Percentiles rank a stretch among this genome's conserved stretches.
Evolutionary conservation across 2,797 vertebrate species (phyloP).

Genomic region (Pteronotus mesoamericanus): DNA sequence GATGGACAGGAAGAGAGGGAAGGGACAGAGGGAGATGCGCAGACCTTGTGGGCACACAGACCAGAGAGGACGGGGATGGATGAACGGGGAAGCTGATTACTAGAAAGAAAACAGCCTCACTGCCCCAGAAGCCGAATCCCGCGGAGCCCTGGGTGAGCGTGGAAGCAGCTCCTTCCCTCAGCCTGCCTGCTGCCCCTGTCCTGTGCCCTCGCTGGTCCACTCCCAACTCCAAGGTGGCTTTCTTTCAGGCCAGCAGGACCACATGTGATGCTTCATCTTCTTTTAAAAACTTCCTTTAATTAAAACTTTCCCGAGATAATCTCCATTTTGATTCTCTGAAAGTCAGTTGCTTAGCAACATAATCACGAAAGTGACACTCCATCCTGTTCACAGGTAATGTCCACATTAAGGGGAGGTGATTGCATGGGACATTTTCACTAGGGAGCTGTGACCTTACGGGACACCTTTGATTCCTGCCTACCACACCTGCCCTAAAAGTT

Average conservation of each 20-base stretch:
- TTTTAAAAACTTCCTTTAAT: not conserved
- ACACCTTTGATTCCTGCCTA: not conserved
- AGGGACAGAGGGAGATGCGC: not conserved
- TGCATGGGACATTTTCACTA: not conserved
- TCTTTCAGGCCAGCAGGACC: not conserved
- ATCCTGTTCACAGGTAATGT: not conserved
- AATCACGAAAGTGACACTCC: not conserved
- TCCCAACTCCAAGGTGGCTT: not conserved
- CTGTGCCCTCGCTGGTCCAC: accelerated
- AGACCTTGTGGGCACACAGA: not conserved
- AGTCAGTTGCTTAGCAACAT: not conserved
- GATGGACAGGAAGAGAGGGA: not conserved
- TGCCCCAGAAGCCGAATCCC: not conserved
- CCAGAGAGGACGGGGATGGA: no score
- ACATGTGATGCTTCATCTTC: not conserved
- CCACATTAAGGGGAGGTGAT: not conserved
- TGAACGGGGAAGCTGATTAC: not conserved
- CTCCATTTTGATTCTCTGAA: not conserved
- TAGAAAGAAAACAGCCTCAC: no score
- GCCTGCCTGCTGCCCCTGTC: accelerated
- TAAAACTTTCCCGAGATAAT: not conserved
- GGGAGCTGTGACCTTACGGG: not conserved
- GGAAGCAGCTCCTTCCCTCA: not conserved
- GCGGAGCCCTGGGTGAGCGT: no score
- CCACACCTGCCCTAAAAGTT: not conserved